Evolutionary conservation across 2,797 vertebrate species (phyloP), one percentile per base, ranked within the genome.

Genomic region (Darevskia mixta): DNA sequence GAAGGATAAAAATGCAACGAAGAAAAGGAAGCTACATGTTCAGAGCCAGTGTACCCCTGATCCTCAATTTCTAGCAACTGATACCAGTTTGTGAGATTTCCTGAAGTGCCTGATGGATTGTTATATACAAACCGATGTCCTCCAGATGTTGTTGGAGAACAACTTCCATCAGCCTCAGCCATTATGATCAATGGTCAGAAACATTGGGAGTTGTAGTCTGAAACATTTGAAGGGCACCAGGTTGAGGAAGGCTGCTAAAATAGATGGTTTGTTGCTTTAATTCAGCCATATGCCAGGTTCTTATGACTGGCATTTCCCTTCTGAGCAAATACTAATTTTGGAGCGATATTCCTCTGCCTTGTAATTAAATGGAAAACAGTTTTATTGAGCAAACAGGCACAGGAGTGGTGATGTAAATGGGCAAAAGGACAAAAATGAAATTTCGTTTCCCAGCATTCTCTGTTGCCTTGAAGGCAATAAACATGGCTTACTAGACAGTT

Each of bases 361-460:
- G 55, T 69, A 87, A 38, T 77, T 55, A 76, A 84, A 78, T 67
- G 58, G 73, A 85, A 75, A 76, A 1, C 0, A 2, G 3, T 5
- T 27, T 38, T 13, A 1, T 79, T 90, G 85, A 49, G 29, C 0
- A 20, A 85, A 11, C 61, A 43, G 89, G 88, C 29, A 49, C 5
- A 10, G 6, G 82, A 88, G 10, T 45, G 87, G 85, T 82, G 15
- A 80, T 17, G 61, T n/a, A 20, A 85, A 41, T 2, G 55, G 66
- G 85, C 20, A 86, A 86, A 79, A 83, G 6, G 0, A 6, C 75
- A 79, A 32, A 88, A 79, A 76, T 73, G 43, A 7, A 82, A 83
- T 79, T 64, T 35, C 29, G 72, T 8, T 18, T 27, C 69, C 49
- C 64, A 81, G 71, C 69, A 27, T 78, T 77, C 69, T 18, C 10